Conservation (phyloP, 1,140 invertebrate genomes). For the Diabrotica virgifera region DNA sequence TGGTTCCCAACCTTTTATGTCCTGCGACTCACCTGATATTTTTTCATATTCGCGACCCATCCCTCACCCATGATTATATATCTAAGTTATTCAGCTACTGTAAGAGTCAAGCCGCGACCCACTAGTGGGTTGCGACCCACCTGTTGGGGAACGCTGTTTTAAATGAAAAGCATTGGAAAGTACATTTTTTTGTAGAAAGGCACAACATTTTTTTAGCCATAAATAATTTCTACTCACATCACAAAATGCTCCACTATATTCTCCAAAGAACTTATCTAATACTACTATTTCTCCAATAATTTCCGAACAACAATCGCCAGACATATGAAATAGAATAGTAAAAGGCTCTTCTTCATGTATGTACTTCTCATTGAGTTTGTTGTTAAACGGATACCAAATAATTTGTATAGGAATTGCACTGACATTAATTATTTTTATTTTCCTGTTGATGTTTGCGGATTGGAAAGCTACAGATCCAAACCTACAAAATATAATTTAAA, state of each 20-base stretch:
- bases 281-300: slow-evolving; percentile 4
- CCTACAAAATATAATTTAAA: slow-evolving; percentile 22
- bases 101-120: no score
- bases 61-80: no score
- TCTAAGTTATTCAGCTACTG: no score
- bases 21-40: no score
- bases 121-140: no score
- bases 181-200: no score
- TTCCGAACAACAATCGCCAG: neutral
- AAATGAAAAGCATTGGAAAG: no score
- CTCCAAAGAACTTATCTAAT: slow-evolving; percentile 16
- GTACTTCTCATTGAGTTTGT: neutral
- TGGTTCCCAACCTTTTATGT: no score
- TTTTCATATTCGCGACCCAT: no score
- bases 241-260: slow-evolving; percentile 8
- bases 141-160: no score
- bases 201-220: no score
- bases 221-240: neutral
- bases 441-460: slow-evolving; percentile 17
- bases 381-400: slow-evolving; percentile 30
- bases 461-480: slow-evolving; percentile 33
- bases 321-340: slow-evolving; percentile 1
- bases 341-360: neutral
- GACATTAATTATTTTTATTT: slow-evolving; percentile 32
- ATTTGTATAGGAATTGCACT: slow-evolving; percentile 30